Evolutionary conservation across 2,888 invertebrate species (phyloP).

Genomic region (Nycteola revayana): DNA sequence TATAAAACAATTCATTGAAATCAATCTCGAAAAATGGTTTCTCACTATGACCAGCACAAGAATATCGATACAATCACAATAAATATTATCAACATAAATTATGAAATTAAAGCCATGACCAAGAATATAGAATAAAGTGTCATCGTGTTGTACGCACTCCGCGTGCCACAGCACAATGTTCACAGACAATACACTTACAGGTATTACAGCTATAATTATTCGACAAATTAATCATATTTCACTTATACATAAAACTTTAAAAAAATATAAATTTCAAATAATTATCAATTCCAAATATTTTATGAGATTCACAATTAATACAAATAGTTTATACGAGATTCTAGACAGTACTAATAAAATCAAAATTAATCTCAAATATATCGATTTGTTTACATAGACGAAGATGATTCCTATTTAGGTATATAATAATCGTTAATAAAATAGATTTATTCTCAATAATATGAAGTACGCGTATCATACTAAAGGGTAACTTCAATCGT

Average conservation of each 20-base stretch:
- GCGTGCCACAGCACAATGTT: conserved; percentile 14
- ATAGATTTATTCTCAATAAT: conserved; percentile 51
- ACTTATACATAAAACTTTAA: conserved; percentile 60
- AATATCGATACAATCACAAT: too few species aligned
- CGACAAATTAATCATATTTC: conserved; percentile 37
- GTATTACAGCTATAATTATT: conserved; percentile 33
- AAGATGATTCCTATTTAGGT: conserved; percentile 24
- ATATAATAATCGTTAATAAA: conserved; percentile 57
- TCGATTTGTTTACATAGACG: conserved; percentile 22
- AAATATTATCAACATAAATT: not conserved
- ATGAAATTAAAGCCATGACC: conserved; percentile 56
- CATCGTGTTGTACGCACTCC: conserved; percentile 12
- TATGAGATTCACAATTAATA: conserved; percentile 36
- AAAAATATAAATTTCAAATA: conserved; percentile 69
- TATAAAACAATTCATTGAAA: too few species aligned
- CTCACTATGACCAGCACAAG: conserved; percentile 1
- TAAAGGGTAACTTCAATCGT: conserved; percentile 57
- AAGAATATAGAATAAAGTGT: conserved; percentile 35
- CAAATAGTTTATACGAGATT: conserved; percentile 38
- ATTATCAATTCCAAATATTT: conserved; percentile 66
- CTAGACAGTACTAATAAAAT: conserved; percentile 26
- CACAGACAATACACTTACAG: conserved; percentile 29
- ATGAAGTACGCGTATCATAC: conserved; percentile 39
- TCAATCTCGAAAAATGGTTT: too few species aligned
- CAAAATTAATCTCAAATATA: conserved; percentile 25